Evolutionary conservation across 2,113 vertebrate genomes (phyloP).

Genomic region (Pteropus alecto): DNA sequence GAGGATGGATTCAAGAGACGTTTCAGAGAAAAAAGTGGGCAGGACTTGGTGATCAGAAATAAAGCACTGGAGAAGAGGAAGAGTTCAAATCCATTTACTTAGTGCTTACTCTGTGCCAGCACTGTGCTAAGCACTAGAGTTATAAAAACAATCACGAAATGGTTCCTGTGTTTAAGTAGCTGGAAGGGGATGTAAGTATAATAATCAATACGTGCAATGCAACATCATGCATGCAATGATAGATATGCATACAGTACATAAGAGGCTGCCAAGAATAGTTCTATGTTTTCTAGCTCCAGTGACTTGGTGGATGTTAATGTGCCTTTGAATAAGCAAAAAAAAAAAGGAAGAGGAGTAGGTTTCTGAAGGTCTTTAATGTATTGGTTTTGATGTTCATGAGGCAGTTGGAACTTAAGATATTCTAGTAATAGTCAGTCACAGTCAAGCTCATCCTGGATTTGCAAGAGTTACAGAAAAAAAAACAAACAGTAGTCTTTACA

Average conservation of each 20-base stretch:
- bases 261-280: not conserved
- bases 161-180: not conserved
- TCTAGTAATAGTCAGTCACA: not conserved
- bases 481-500: not conserved
- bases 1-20: not conserved
- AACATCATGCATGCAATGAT: not conserved
- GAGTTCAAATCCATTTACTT: not conserved
- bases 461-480: constrained; percentile 30
- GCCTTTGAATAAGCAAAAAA: not conserved
- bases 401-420: not conserved
- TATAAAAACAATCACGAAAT: not conserved
- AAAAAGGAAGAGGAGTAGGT: not conserved
- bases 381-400: not conserved
- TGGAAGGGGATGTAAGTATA: not conserved
- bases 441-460: not conserved
- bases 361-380: not conserved
- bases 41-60: not conserved
- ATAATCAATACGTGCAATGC: not conserved
- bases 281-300: not conserved
- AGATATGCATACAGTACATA: not conserved
- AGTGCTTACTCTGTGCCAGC: not conserved
- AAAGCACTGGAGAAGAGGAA: not conserved
- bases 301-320: not conserved
- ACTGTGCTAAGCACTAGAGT: not conserved
- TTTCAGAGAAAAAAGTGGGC: not conserved